Evolutionary conservation across 2,888 invertebrate species (phyloP), one percentile per base, ranked within the genome.

Genomic region (Beris chalybata): DNA sequence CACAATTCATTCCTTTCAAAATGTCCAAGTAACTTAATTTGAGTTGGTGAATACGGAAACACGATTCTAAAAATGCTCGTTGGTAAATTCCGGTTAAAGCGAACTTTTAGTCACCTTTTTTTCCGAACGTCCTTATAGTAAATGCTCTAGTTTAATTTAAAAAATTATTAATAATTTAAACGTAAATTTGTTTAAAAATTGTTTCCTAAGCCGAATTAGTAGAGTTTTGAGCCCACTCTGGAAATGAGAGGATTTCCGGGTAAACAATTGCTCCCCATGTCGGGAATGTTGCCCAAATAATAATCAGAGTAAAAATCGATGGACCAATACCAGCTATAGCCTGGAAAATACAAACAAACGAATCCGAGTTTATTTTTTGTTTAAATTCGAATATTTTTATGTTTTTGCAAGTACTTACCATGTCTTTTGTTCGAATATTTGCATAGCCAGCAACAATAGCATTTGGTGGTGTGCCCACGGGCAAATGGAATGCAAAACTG

Each of bases 381-480:
- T 5, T 55, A 7, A 32, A 38, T 55, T 31, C n/a, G n/a, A 32
- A 31, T 31, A 30, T 54, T 50, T 12, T 48, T 48, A n/a, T 12
- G 4, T 7, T 50, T n/a, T n/a, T 50, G 2, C 44, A 11, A 15
- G 22, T 2, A 38, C 4, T 78, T 74, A 90, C 88, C 87, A 93
- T 92, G 74, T 92, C 91, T 67, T 86, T 85, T 6, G 91, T 90
- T 70, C 86, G 87, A 81, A 93, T 92, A 73, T 89, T 87, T 3
- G 90, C 91, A 11, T 91, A 91, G 0, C 91, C 91, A 22, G 92
- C 92, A 0, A 92, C 95, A 68, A 97, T 92, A 4, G 97, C 96
- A 81, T 97, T 97, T 13, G 96, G 95, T 3, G 96, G 95, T 0
- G 96, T 96, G 56, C 95, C 95, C 12, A 96, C 95, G 0, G 95